These are phyloP conservation scores for Hirtodrosophila alboralis DNA, from an alignment of 2,888 invertebrate genomes.

Conservation along the genomic window DNA sequence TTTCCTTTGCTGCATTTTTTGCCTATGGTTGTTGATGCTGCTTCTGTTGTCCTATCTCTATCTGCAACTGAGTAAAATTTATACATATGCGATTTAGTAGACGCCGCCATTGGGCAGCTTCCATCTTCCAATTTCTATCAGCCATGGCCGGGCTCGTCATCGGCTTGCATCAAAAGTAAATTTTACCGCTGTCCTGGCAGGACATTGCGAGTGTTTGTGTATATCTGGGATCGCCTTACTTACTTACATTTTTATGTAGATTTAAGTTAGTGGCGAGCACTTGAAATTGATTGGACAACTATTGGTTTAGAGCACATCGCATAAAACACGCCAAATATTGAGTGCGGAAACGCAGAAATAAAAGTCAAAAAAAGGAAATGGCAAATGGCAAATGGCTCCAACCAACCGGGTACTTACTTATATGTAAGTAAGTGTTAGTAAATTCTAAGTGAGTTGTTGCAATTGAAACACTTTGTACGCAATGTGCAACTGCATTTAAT, in stretches of 20 bases:
- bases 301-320: conserved; percentile 72
- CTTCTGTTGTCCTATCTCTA: conserved; percentile 21
- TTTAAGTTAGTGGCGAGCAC: conserved; percentile 64
- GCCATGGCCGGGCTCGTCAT: conserved; percentile 21
- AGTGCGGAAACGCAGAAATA: conserved; percentile 57
- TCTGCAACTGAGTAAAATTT: conserved; percentile 47
- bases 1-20: conserved; percentile 56
- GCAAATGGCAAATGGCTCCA: conserved; percentile 28
- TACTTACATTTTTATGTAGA: conserved; percentile 63
- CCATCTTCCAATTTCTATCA: conserved; percentile 17
- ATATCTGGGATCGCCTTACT: conserved; percentile 9
- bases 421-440: conserved; percentile 11
- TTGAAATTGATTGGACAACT: conserved; percentile 77
- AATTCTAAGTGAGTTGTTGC: conserved; percentile 53
- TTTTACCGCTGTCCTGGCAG: conserved; percentile 55
- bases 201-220: conserved; percentile 21
- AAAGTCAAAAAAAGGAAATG: conserved; percentile 59
- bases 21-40: conserved; percentile 18
- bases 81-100: conserved; percentile 45
- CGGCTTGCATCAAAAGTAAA: conserved; percentile 64
- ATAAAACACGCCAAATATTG: conserved; percentile 54
- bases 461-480: conserved; percentile 65
- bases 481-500: conserved; percentile 16
- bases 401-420: conserved; percentile 34
- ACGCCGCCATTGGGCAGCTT: conserved; percentile 10